Evolutionary conservation across 2,888 invertebrate species (phyloP), one percentile per base, ranked within the genome.

Genomic region (Chalcis sispes): DNA sequence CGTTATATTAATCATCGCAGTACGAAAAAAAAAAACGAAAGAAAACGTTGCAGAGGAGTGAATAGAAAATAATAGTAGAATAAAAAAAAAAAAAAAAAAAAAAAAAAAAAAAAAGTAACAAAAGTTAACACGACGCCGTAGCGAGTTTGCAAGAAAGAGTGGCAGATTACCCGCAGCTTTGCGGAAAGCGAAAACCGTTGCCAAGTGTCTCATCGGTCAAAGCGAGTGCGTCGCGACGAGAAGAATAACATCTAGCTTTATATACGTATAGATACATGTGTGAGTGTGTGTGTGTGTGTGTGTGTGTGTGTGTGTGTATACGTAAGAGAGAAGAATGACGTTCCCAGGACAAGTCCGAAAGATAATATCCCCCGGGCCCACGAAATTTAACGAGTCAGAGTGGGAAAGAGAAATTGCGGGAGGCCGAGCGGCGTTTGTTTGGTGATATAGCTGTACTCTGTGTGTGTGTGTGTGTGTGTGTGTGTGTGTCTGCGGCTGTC

Each of bases 341-440:
- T n/a, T n/a, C n/a, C n/a, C n/a, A n/a, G n/a, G n/a, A n/a, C n/a
- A n/a, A n/a, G n/a, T n/a, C n/a, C 20, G 62, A 64, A 40, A 36
- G 48, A 72, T 56, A 48, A 48, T n/a, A 36, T 64, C 56, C 62
- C 20, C 54, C 58, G 48, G 82, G 81, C 32, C 20, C 48, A 80
- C 80, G 36, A 82, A 84, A 82, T 85, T 81, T 82, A 85, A 84
- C 82, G 83, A 85, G 81, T 83, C 79, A 79, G 66, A 58, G 70
- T 36, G 48, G 46, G 69, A 62, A 52, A 72, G 78, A 67, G 66
- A 76, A 70, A 59, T 66, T 71, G 62, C 59, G 64, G 64, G 62
- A 46, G 73, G 52, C 56, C 27, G 46, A 59, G 46, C 50, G 15
- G 32, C 40, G 36, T 36, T 36, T 7, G 36, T 7, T 36, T 7